A percentile compares a stretch with the other conserved stretches of the same genome.
phyloP scores from a whole-genome alignment of 1,140 invertebrate species.

The Pteromalus puparum region DNA sequence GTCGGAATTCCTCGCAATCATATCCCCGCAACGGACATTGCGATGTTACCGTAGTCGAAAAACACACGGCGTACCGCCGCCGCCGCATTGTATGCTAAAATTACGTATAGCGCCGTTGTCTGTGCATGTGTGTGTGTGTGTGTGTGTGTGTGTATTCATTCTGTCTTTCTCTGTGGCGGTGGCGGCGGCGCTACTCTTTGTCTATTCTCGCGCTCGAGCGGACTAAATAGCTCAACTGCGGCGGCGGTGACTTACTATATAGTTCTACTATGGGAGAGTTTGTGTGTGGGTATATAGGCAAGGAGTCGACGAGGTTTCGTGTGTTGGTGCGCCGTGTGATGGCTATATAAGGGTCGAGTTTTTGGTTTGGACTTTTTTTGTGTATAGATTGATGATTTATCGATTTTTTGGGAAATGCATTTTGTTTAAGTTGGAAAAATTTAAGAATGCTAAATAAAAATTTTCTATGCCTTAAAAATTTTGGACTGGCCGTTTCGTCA shows the following conservation, averaged over 20 bases:
- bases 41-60: conserved; percentile 33
- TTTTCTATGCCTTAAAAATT: no score
- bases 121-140: neutral
- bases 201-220: conserved; percentile 12
- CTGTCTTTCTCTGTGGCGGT: neutral
- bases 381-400: no score
- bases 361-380: neutral
- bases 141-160: neutral
- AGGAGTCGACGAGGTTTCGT: no score
- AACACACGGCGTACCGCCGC: conserved; percentile 7
- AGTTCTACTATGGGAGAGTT: neutral
- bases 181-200: neutral
- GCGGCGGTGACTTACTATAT: no score
- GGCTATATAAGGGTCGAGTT: neutral
- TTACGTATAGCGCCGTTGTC: neutral
- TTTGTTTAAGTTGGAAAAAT: no score
- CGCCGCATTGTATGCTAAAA: conserved; percentile 19
- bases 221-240: conserved; percentile 24
- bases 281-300: neutral
- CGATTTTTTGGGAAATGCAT: no score
- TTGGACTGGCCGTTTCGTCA: no score
- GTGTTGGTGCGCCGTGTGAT: neutral
- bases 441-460: no score
- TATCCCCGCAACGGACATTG: conserved; percentile 39
- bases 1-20: conserved; percentile 35